These are phyloP conservation scores for Lampris incognitus DNA, from an alignment of 2,113 vertebrate species.

Conservation along the genomic window DNA sequence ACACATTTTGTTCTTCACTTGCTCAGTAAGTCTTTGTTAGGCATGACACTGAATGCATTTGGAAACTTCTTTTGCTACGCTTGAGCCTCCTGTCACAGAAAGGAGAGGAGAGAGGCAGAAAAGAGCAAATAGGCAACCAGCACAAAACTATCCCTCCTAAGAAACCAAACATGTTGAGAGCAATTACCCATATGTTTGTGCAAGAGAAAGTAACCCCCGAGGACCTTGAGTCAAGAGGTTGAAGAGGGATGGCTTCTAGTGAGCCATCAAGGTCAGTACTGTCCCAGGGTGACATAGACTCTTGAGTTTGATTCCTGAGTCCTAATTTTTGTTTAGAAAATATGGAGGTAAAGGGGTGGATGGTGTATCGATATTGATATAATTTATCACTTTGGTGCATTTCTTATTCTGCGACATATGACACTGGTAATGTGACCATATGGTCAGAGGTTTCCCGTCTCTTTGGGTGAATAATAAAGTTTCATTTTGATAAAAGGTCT, in stretches of 20 bases:
- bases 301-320: not conserved
- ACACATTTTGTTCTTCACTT: not conserved
- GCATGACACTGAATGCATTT: too few relatives aligned
- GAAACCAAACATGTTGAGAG: conserved; percentile 86
- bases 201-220: conserved; percentile 65
- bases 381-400: too few relatives aligned
- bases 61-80: conserved; percentile 8
- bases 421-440: too few relatives aligned
- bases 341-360: too few relatives aligned
- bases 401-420: too few relatives aligned
- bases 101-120: not conserved
- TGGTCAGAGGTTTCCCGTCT: too few relatives aligned
- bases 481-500: too few relatives aligned
- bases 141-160: conserved; percentile 6
- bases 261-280: conserved; percentile 87
- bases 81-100: conserved; percentile 20
- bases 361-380: too few relatives aligned
- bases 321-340: not conserved
- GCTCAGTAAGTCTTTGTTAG: not conserved
- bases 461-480: too few relatives aligned
- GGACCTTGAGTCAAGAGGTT: conserved; percentile 79
- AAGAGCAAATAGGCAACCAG: not conserved
- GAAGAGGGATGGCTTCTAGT: conserved; percentile 95
- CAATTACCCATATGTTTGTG: conserved; percentile 89
- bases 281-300: not conserved